These are phyloP conservation scores for Zophobas morio DNA, from an alignment of 1,140 invertebrate species.

Conservation along the genomic window DNA sequence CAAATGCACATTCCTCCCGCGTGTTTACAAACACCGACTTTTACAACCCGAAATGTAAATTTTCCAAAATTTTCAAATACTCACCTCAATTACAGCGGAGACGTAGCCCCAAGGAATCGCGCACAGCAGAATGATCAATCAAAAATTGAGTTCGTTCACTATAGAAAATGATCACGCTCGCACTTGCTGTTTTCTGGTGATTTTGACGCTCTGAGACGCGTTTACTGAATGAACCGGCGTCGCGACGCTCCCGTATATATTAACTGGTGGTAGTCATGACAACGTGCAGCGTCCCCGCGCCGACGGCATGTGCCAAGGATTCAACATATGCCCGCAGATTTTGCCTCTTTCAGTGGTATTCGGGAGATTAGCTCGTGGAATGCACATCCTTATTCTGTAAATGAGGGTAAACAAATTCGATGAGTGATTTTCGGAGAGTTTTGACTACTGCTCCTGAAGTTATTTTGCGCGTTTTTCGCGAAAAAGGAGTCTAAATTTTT, in stretches of 20 bases:
- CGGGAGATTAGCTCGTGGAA: slow-evolving; percentile 16
- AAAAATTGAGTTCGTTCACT: slow-evolving; percentile 1
- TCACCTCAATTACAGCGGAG: slow-evolving; percentile 8
- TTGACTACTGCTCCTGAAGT: too few relatives aligned
- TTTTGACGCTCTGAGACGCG: slow-evolving; percentile 18
- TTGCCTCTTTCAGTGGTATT: background rate
- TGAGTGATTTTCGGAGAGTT: too few relatives aligned
- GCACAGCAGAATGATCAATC: slow-evolving; percentile 22
- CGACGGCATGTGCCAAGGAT: slow-evolving; percentile 52
- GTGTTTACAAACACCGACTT: slow-evolving; percentile 2
- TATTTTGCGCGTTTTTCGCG: too few relatives aligned
- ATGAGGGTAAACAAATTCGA: background rate
- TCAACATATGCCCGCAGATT: slow-evolving; percentile 21
- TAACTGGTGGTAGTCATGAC: slow-evolving; percentile 49
- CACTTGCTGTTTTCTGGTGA: background rate
- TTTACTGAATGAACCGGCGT: slow-evolving; percentile 57
- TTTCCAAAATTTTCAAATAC: background rate
- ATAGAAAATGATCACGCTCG: slow-evolving; percentile 22
- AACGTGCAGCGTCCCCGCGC: slow-evolving; percentile 50
- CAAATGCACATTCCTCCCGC: background rate
- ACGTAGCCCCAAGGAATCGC: slow-evolving; percentile 28
- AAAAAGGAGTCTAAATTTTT: too few relatives aligned
- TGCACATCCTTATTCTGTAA: slow-evolving; percentile 21
- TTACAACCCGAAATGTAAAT: background rate
- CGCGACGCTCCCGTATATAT: slow-evolving; percentile 56